Evolutionary conservation across 1,140 invertebrate species (phyloP).

Genomic region (Leptestheria dahalacensis): DNA sequence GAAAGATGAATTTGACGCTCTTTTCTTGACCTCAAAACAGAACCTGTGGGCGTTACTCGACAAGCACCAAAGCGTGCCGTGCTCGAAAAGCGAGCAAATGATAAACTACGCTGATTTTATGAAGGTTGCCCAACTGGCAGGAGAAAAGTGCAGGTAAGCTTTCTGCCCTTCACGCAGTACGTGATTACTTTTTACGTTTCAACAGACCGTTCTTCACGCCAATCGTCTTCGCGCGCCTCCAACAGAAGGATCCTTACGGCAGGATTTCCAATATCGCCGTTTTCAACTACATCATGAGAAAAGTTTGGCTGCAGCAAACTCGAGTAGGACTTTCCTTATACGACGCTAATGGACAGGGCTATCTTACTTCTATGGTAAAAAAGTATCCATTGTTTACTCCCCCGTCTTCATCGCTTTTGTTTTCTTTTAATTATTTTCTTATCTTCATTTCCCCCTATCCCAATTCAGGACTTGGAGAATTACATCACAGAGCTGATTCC

Average conservation of each 20-base stretch:
- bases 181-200: not conserved
- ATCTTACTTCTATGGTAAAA: conserved; percentile 70
- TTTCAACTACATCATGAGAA: conserved; percentile 90
- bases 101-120: conserved; percentile 74
- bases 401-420: not conserved
- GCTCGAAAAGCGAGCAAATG: conserved; percentile 55
- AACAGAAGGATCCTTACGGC: conserved; percentile 65
- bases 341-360: conserved; percentile 83
- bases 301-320: conserved; percentile 86
- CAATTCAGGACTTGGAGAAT: conserved; percentile 72
- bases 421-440: not conserved
- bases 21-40: conserved; percentile 22
- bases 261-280: conserved; percentile 63
- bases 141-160: conserved; percentile 47
- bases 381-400: too few species aligned
- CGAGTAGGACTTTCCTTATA: conserved; percentile 82
- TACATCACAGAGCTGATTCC: conserved; percentile 88
- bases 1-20: too few species aligned
- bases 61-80: conserved; percentile 54
- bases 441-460: conserved; percentile 14
- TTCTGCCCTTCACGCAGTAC: not conserved
- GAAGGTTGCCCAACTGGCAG: conserved; percentile 51
- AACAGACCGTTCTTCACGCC: conserved; percentile 60
- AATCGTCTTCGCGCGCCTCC: conserved; percentile 68
- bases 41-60: conserved; percentile 67